Evolutionary conservation across 2,113 vertebrate species (phyloP), one percentile per base, ranked within the genome.

Genomic region (Oryzias celebensis): DNA sequence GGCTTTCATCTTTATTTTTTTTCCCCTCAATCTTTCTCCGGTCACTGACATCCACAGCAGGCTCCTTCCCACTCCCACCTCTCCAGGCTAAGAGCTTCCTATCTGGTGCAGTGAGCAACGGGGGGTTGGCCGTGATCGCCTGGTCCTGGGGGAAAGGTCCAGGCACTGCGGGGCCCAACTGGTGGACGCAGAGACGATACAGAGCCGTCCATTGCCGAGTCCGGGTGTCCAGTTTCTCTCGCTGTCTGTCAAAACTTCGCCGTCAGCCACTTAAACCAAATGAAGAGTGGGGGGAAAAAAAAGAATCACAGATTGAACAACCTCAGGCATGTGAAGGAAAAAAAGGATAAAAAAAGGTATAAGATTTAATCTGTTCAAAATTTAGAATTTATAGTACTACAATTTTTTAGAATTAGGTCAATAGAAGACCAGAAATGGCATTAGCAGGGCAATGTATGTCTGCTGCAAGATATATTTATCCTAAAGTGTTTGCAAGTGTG

Each of bases 191-290:
- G 66, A 90, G 85, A 85, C 64, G 61, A 85, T 87, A 74, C 83
- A 85, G 72, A 64, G 75, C 72, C 53, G 72, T 68, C 81, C 84
- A 79, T 88, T 69, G 77, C 83, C 83, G 84, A 77, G 75, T 75
- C 55, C 1, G 82, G 85, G 90, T 92, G 84, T 91, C 82, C 52
- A 52, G 80, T 91, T 91, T 85, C 88, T 80, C 65, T 36, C 73
- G 76, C 86, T 87, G 91, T 86, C 91, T 87, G 80, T 92, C 90
- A 90, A 86, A 85, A 80, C 75, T 68, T 78, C 52, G 69, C 86
- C 85, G 68, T 79, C 66, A 88, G 88, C 86, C 79, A 87, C 62
- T 68, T 71, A 65, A 77, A 82, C 75, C 74, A 73, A 88, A 88
- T 65, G 61, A 36, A 10, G 10, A 36, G 70, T 79, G 52, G 58